These are phyloP conservation scores for Lithodes maja DNA, from an alignment of 2,888 invertebrate species.

Conservation along the genomic window DNA sequence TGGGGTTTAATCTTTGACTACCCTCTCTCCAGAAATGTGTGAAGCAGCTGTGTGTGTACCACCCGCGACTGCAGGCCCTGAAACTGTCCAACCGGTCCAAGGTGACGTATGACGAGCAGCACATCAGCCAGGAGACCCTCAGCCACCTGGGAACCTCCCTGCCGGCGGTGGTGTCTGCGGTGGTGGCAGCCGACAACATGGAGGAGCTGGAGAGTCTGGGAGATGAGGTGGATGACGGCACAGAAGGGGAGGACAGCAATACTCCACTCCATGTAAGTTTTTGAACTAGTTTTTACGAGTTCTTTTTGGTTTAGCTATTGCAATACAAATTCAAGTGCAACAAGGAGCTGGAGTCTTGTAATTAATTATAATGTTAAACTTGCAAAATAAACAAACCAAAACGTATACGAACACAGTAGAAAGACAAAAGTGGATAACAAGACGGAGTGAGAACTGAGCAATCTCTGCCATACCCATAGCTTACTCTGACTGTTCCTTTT, in stretches of 20 bases:
- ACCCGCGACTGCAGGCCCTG: slow-evolving; percentile 62
- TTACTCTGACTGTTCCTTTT: too few relatives aligned
- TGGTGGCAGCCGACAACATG: slow-evolving; percentile 44
- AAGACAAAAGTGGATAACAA: too few relatives aligned
- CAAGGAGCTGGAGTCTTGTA: too few relatives aligned
- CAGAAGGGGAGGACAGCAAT: slow-evolving; percentile 59
- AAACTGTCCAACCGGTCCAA: slow-evolving; percentile 59
- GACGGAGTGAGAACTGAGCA: too few relatives aligned
- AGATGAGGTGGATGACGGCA: slow-evolving; percentile 50
- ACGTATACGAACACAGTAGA: too few relatives aligned
- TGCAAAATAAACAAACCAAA: too few relatives aligned
- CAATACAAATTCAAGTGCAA: too few relatives aligned
- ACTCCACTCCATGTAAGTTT: slow-evolving; percentile 48
- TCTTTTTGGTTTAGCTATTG: too few relatives aligned
- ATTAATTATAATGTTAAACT: too few relatives aligned
- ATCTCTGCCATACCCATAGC: too few relatives aligned
- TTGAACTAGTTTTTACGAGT: neutral
- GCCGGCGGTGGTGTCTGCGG: neutral
- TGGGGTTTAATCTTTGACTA: too few relatives aligned
- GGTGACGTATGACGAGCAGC: slow-evolving; percentile 57
- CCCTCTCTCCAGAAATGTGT: slow-evolving; percentile 55
- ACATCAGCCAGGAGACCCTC: slow-evolving; percentile 49
- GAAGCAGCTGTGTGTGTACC: slow-evolving; percentile 65
- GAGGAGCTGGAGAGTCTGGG: slow-evolving; percentile 49
- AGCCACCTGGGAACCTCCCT: slow-evolving; percentile 31